Base-by-base conservation (phyloP, 2,113 vertebrate genomes). In the Tragulus kanchil region DNA sequence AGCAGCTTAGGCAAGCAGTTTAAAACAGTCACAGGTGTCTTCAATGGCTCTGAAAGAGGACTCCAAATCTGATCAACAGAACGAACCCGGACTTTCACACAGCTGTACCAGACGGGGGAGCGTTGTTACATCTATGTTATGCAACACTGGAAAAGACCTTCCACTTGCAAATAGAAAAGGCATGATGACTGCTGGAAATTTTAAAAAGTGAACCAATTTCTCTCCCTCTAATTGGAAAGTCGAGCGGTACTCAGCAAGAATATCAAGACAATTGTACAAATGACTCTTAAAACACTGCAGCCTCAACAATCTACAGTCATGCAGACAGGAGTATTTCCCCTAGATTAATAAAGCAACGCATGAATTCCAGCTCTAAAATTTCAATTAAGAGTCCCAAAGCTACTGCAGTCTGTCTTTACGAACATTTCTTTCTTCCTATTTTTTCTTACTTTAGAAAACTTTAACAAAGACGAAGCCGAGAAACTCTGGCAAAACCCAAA, bases 401-500 rank as follows among this genome's bases (percentile, higher is more conserved):
- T 19, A 36, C 71, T n/a, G 50, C 65, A 42, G 0, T 42, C 50
- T 50, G 54, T 26, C 79, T 54, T 85, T 26, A 62, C n/a, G 52
- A 67, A 23, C 19, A 36, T 36, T 36, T 16, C 11, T 23, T 26
- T 84, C 28, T 69, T 36, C 59, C 28, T 56, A 61, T 6, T 45
- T 21, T 59, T 26, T 48, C 65, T 78, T 23, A 83, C 78, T 94
- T 78, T 56, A 67, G 65, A 95, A 96, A 93, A 82, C 52, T 17
- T 69, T 56, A 83, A 64, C n/a, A 65, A 95, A 95, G 48, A 64
- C 31, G 13, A 82, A 94, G 4, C 42, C 26, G 73, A 79, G 48
- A 69, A 81, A 95, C 90, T 96, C 31, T 26, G 84, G 83, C 52
- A 62, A 95, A 93, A 89, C 36, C 45, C 5, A 91, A 91, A 42